Evolutionary conservation across 2,888 invertebrate genomes (phyloP).

Genomic region (Atrina japonica): DNA sequence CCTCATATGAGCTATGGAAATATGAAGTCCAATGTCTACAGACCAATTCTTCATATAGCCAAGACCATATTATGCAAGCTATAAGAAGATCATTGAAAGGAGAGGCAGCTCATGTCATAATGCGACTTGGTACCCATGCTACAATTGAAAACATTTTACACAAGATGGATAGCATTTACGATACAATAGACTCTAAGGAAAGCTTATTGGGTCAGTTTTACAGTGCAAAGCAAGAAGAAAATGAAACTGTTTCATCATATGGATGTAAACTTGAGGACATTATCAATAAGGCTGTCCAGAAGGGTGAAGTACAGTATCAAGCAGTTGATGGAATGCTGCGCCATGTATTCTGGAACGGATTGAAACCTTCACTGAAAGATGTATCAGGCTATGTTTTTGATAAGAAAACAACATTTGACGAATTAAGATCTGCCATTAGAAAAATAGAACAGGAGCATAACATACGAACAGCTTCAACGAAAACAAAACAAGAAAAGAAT

Average conservation of each 20-base stretch:
- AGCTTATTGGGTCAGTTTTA: slow-evolving; percentile 14
- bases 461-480: background rate
- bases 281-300: background rate
- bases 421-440: background rate
- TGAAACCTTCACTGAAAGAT: slow-evolving; percentile 1
- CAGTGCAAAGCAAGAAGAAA: slow-evolving; percentile 17
- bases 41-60: background rate
- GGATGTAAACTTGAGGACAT: slow-evolving; percentile 22
- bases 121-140: slow-evolving; percentile 21
- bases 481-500: background rate
- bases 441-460: slow-evolving; percentile 5
- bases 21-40: slow-evolving; percentile 20
- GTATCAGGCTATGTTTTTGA: slow-evolving; percentile 7
- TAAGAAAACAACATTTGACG: background rate
- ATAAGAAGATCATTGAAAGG: slow-evolving; percentile 24
- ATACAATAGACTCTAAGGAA: slow-evolving; percentile 16
- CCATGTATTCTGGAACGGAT: slow-evolving; percentile 18
- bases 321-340: background rate
- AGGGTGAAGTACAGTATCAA: slow-evolving; percentile 1
- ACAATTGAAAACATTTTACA: slow-evolving; percentile 2
- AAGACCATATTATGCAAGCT: slow-evolving; percentile 12
- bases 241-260: slow-evolving; percentile 15
- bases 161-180: slow-evolving; percentile 20
- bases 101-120: slow-evolving; percentile 12
- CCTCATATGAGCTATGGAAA: slow-evolving; percentile 21